Evolutionary conservation across 2,888 invertebrate genomes (phyloP).

Genomic region (Azorinus chamasolen): DNA sequence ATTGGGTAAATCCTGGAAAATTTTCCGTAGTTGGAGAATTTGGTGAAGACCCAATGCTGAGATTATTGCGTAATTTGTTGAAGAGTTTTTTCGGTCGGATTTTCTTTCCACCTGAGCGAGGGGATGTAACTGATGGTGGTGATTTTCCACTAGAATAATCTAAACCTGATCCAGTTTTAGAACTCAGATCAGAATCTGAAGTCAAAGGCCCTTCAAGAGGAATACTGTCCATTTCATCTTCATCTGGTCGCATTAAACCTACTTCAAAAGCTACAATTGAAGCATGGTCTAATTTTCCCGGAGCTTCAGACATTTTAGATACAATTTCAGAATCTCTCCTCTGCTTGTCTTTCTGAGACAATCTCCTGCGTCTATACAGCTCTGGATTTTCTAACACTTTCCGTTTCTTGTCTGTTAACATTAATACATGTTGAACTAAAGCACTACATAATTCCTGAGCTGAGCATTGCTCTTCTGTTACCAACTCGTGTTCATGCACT

Average conservation of each 20-base stretch:
- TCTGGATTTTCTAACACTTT: constrained; percentile 92
- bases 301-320: constrained; percentile 92
- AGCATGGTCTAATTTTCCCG: constrained; percentile 96
- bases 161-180: constrained; percentile 9
- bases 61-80: constrained; percentile 74
- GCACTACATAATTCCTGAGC: constrained; percentile 86
- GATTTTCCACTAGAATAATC: constrained; percentile 30
- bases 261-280: constrained; percentile 94
- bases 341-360: constrained; percentile 82
- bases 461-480: constrained; percentile 84
- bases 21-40: constrained; percentile 62
- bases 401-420: constrained; percentile 93
- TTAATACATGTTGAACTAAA: constrained; percentile 84
- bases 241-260: constrained; percentile 80
- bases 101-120: constrained; percentile 67
- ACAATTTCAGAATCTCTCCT: constrained; percentile 87
- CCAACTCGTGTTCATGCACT: constrained; percentile 85
- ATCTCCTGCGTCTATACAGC: constrained; percentile 80
- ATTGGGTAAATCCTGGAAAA: constrained; percentile 39
- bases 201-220: constrained; percentile 57
- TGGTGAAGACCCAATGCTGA: constrained; percentile 64
- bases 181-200: constrained; percentile 35
- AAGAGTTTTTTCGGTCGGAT: constrained; percentile 80
- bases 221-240: constrained; percentile 76
- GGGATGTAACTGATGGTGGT: constrained; percentile 83